Base-by-base conservation (phyloP, 2,113 vertebrate genomes). In the Gobio gobio region DNA sequence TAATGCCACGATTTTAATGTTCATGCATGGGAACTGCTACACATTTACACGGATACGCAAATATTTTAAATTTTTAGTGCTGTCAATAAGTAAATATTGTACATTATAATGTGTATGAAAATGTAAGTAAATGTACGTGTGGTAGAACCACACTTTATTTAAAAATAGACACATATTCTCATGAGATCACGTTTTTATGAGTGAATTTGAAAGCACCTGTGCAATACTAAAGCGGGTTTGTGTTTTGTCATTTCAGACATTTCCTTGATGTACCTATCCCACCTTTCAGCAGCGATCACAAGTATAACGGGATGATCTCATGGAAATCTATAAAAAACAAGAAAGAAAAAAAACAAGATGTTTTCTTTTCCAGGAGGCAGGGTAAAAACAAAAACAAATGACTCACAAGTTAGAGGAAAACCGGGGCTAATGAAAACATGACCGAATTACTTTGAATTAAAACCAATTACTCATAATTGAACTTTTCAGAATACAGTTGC, bases 341-440 rank as follows among this genome's bases (percentile, higher is more conserved):
- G 1, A 33, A 16, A 29, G 0, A 7, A 33, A 66, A 66, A 16
- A 72, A 72, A 5, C 2, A 2, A 70, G 9, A 74, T 13, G 8
- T 26, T 26, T 51, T 75, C 10, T 40, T 36, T 59, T 59, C 29
- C 76, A 78, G 20, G 7, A 59, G 33, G 20, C 20, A 36, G 51
- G 10, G 18, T 1, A 77, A 10, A 77, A 78, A 36, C n/a, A 29
- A 29, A 29, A 56, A 78, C 76, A 59, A 24, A 58, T 58, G 54
- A 78, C 12, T 59, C 54, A 78, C 54, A 58, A 29, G 58, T 77
- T 18, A 43, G 33, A 78, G 20, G 22, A 78, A 59, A 61, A 78
- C 76, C 14, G 20, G 40, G 29, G 1, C 51, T 78, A 3, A 40
- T 59, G 54, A 36, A 78, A 78, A 59, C 10, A 40, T 78, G 51